Evolutionary conservation across 1,140 invertebrate genomes (phyloP), one percentile per base, ranked within the genome.

Genomic region (Rhizoglyphus robini): DNA sequence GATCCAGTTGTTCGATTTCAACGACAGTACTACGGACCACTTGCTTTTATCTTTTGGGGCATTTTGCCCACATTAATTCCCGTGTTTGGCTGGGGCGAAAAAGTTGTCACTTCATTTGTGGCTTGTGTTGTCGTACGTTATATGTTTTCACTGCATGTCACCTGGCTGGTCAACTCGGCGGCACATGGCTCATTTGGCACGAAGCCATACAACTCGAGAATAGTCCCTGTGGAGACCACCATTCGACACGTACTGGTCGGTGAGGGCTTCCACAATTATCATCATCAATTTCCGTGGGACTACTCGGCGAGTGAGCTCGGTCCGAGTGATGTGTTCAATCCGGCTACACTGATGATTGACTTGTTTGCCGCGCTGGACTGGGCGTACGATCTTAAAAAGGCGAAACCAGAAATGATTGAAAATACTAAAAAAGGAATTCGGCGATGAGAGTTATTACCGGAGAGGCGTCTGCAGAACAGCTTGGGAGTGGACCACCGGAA

Each of bases 1-100:
- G 92, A 97, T 76, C 85, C 85, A 1, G 81, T 97, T 25, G 78
- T 95, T 8, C 76, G 77, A 65, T 92, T 93, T 76, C 94, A 97
- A 75, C 86, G 87, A n/a, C n/a, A n/a, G n/a, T n/a, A n/a, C n/a
- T n/a, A n/a, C n/a, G n/a, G n/a, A n/a, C n/a, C n/a, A n/a, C n/a
- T n/a, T 32, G 32, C 59, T 86, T 88, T 74, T 96, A 96, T 75
- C 70, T 84, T 75, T 49, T 76, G 76, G 46, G 78, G 80, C 59
- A 73, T 83, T 11, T 71, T 93, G 68, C n/a, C n/a, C n/a, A n/a
- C n/a, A n/a, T n/a, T n/a, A 3, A 72, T 81, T 32, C 78, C 80
- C 2, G 72, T 73, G 29, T 75, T 73, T 65, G 70, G 75, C 49
- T 82, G 79, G 79, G 73, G 73, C 25, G 80, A 81, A 70, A 72